Evolutionary conservation across 2,888 invertebrate genomes (phyloP), one percentile per base, ranked within the genome.

Genomic region (Druceiella hillmani): DNA sequence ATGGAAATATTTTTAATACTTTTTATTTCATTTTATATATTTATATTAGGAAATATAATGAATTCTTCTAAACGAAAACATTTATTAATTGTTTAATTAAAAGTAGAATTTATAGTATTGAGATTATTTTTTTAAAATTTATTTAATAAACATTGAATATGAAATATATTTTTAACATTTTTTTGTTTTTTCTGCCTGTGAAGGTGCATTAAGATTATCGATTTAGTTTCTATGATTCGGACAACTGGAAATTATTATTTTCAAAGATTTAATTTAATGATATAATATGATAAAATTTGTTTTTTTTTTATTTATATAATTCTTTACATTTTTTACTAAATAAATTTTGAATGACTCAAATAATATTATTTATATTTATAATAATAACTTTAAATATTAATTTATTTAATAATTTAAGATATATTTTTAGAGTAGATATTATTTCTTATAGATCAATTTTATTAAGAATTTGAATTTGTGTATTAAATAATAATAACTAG

Each of bases 131-230:
- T 49, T 66, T 50, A 56, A 60, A 55, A 47, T 59, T 48, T 58
- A 52, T 56, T 56, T 62, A 50, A 55, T 51, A 50, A 50, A 50
- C 47, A 52, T 57, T 53, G 49, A 50, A 48, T 56, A 53, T 57
- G 60, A 65, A 53, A 52, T 48, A 49, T 67, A 56, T 65, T 62
- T 68, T 61, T 54, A 73, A 54, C 54, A 71, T 54, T 74, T 66
- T 66, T 61, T 74, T 50, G 55, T 58, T 34, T 61, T 74, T 57
- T 58, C 59, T 43, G 74, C 75, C 28, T 74, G 74, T 69, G 76
- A 76, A 41, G 67, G 72, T 0, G 65, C 64, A 31, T 62, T 76
- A 55, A 73, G 72, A 0, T 48, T 77, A 48, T 62, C 67, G 14
- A 57, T 61, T 58, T 76, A 54, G 59, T 74, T 45, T 52, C 58